These are phyloP conservation scores for Tetrax tetrax DNA, from an alignment of 2,113 vertebrate genomes.

Conservation along the genomic window DNA sequence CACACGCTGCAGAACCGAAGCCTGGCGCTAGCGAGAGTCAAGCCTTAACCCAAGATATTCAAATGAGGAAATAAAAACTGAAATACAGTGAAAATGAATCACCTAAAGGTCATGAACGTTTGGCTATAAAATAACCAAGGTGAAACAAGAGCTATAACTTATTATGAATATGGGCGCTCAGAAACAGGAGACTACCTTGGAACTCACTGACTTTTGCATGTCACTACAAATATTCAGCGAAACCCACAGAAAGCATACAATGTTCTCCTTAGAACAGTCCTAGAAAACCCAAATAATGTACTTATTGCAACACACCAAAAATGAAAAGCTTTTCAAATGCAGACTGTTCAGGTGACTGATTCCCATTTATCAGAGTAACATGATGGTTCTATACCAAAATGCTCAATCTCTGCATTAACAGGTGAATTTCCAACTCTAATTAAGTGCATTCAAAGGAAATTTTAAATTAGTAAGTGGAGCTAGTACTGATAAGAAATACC, in stretches of 20 bases:
- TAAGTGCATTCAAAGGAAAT: conserved; percentile 2
- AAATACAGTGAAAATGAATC: conserved; percentile 50
- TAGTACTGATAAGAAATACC: background rate
- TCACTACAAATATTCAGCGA: background rate
- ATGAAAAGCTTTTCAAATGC: conserved; percentile 77
- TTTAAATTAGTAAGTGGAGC: background rate
- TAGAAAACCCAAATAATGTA: background rate
- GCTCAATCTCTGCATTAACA: background rate
- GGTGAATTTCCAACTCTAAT: background rate
- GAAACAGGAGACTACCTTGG: background rate
- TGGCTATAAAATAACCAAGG: background rate
- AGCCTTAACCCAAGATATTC: background rate
- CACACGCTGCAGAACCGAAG: background rate
- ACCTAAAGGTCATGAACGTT: background rate
- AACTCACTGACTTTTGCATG: background rate
- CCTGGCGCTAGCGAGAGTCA: background rate
- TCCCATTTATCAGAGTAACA: background rate
- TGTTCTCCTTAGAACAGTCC: background rate
- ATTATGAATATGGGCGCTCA: conserved; percentile 31
- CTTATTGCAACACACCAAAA: background rate
- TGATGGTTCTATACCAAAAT: background rate
- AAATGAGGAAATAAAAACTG: conserved; percentile 36
- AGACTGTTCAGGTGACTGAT: conserved; percentile 68
- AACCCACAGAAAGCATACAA: background rate
- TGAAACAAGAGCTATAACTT: conserved; percentile 13